phyloP scores from a whole-genome alignment of 2,113 vertebrate genomes.

The Channa maculata region DNA sequence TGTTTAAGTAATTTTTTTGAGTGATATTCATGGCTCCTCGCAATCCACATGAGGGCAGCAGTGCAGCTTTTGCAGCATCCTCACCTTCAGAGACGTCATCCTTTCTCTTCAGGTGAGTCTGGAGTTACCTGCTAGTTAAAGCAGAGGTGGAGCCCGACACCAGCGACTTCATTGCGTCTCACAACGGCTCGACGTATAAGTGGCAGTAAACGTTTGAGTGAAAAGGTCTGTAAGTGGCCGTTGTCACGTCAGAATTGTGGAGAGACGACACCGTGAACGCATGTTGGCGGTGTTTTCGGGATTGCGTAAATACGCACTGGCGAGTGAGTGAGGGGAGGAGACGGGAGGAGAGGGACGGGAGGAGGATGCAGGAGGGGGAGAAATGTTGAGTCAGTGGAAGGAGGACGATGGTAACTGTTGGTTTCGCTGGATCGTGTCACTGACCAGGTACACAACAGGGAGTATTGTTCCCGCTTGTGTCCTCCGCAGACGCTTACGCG shows the following conservation, averaged over 20 bases:
- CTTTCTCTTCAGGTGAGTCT: conserved; percentile 56
- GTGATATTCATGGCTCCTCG: background rate
- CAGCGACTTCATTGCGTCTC: background rate
- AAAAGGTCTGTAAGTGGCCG: background rate
- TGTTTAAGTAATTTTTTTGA: background rate
- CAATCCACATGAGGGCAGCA: conserved; percentile 68
- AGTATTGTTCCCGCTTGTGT: background rate
- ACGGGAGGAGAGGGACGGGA: background rate
- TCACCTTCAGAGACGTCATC: conserved; percentile 1
- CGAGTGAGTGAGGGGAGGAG: conserved; percentile 47
- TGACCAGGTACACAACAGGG: conserved; percentile 14
- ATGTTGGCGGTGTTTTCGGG: background rate
- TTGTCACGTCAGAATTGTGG: background rate
- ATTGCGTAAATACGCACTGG: conserved; percentile 52
- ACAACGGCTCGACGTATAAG: background rate
- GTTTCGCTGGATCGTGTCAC: conserved; percentile 16
- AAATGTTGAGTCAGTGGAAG: conserved; percentile 5
- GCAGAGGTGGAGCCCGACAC: background rate
- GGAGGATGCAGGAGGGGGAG: conserved; percentile 11
- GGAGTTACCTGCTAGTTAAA: conserved; percentile 46
- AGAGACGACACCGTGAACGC: conserved; percentile 1
- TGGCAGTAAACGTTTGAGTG: accelerated
- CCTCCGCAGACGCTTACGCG: conserved; percentile 28
- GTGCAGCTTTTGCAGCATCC: background rate
- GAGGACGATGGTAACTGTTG: conserved; percentile 11